phyloP scores from a whole-genome alignment of 2,797 vertebrate species.

The Hapalemur alaotrensis region DNA sequence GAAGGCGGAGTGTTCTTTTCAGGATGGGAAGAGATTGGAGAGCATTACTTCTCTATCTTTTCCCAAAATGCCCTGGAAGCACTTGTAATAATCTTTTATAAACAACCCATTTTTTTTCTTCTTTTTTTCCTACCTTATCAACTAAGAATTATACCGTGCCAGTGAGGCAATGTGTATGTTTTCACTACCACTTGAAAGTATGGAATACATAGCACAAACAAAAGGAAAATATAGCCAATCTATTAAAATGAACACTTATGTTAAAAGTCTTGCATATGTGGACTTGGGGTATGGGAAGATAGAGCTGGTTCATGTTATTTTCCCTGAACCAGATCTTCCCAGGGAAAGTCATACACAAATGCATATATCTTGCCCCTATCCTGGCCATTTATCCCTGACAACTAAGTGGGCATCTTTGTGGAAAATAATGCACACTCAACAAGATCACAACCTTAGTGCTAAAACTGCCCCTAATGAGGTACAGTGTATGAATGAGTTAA shows the following conservation, averaged over 20 bases:
- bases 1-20: not conserved
- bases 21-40: not conserved
- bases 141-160: not conserved
- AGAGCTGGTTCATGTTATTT: not conserved
- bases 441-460: constrained; percentile 59
- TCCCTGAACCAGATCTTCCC: not conserved
- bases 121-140: not conserved
- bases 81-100: not conserved
- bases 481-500: constrained; percentile 69
- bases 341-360: not conserved
- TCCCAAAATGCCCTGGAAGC: not conserved
- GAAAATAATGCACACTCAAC: constrained; percentile 43
- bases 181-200: not conserved
- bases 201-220: not conserved
- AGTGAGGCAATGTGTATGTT: not conserved
- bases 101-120: not conserved
- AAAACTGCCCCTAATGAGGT: constrained; percentile 68
- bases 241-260: not conserved
- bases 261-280: not conserved
- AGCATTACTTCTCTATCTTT: not conserved
- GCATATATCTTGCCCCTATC: not conserved
- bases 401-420: constrained; percentile 42
- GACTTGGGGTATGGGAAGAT: not conserved
- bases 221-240: not conserved
- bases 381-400: not conserved